A percentile compares a stretch with the other conserved stretches of the same genome.
phyloP scores from a whole-genome alignment of 2,888 invertebrate genomes.

The Notodonta ziczac region DNA sequence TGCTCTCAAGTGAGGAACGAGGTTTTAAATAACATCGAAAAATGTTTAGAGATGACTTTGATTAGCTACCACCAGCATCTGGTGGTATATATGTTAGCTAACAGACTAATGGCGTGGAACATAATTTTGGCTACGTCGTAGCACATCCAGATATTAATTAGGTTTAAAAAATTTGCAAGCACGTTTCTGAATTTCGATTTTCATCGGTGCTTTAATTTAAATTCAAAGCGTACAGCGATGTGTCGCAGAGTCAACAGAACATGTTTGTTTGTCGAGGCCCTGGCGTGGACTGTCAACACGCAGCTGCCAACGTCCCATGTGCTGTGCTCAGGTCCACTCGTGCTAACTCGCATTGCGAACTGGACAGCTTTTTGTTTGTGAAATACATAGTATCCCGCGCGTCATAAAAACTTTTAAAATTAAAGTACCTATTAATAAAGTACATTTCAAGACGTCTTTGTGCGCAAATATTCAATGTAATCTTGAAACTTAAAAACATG shows the following conservation, averaged over 20 bases:
- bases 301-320: constrained; percentile 35
- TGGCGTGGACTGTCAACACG: constrained; percentile 63
- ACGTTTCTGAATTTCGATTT: constrained; percentile 65
- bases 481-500: constrained; percentile 10
- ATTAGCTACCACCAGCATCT: too few relatives aligned
- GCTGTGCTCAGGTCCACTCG: constrained; percentile 42
- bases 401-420: too few relatives aligned
- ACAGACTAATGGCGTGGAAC: not conserved
- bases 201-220: constrained; percentile 68
- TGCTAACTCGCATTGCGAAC: constrained; percentile 16
- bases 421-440: too few relatives aligned
- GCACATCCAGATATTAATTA: constrained; percentile 41
- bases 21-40: too few relatives aligned
- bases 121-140: not conserved
- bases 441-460: not conserved
- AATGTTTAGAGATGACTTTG: too few relatives aligned
- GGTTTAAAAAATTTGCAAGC: constrained; percentile 51
- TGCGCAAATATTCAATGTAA: not conserved
- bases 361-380: not conserved
- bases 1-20: too few relatives aligned
- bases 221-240: constrained; percentile 74
- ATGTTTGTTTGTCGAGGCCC: constrained; percentile 68
- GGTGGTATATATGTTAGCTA: too few relatives aligned
- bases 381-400: not conserved
- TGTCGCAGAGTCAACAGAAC: constrained; percentile 74